Evolutionary conservation across 1,140 invertebrate genomes (phyloP).

Genomic region (Formica exsecta): DNA sequence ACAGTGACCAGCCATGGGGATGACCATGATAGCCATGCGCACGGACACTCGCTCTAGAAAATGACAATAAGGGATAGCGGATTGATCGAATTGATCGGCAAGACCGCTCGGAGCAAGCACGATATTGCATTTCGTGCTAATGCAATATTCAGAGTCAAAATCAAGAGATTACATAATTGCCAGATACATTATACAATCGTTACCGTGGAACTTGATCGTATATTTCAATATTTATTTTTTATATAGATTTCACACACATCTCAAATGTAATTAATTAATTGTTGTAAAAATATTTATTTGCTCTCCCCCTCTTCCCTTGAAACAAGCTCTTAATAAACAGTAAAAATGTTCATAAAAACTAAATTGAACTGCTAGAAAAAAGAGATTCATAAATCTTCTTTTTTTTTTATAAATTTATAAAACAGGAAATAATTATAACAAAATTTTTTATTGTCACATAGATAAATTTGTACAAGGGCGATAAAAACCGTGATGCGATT

Average conservation of each 20-base stretch:
- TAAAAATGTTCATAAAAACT: neutral
- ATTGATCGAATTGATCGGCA: constrained; percentile 60
- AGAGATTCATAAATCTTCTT: neutral
- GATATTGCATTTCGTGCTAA: neutral
- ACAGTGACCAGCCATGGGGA: constrained; percentile 69
- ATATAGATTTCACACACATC: neutral
- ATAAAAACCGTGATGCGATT: constrained; percentile 39
- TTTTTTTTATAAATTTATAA: neutral
- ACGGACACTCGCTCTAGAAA: constrained; percentile 66
- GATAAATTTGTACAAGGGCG: neutral
- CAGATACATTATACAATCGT: neutral
- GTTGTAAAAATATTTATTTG: constrained; percentile 4
- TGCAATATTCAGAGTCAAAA: neutral
- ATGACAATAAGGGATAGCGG: constrained; percentile 66
- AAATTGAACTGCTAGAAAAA: neutral
- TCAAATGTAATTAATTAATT: constrained; percentile 9
- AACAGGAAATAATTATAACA: neutral
- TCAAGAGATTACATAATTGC: neutral
- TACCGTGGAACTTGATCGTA: neutral
- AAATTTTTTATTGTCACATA: neutral
- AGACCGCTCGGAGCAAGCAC: constrained; percentile 33
- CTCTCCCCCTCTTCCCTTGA: neutral
- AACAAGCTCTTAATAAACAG: neutral
- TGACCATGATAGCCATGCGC: constrained; percentile 66
- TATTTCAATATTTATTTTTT: neutral